phyloP scores from a whole-genome alignment of 2,888 invertebrate species.

The Hetaerina titia region DNA sequence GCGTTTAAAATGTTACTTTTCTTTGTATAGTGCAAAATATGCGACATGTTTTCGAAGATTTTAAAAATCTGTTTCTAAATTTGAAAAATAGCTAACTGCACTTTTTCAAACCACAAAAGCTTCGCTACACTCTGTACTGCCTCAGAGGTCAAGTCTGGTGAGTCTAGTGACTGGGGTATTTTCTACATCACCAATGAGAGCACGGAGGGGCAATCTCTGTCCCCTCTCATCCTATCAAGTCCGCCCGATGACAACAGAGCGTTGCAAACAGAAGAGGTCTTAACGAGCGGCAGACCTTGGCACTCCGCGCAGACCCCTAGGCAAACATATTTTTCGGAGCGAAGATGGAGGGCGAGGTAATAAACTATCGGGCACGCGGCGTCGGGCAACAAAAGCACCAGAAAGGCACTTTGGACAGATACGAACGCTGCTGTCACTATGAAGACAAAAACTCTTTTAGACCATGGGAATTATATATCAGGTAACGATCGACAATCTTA shows the following conservation, averaged over 20 bases:
- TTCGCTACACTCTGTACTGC: too few relatives aligned
- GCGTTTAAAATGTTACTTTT: too few relatives aligned
- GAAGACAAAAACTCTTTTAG: conserved; percentile 51
- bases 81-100: background rate
- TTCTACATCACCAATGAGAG: background rate
- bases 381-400: background rate
- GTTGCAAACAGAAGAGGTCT: background rate
- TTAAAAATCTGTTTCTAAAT: background rate
- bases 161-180: too few relatives aligned
- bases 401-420: background rate
- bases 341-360: conserved; percentile 3
- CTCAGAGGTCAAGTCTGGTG: too few relatives aligned
- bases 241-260: background rate
- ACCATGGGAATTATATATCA: background rate
- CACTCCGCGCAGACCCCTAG: background rate
- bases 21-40: background rate
- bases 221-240: conserved; percentile 5
- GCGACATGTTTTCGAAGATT: background rate
- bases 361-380: conserved; percentile 15
- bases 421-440: background rate
- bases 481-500: background rate
- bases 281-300: conserved; percentile 34
- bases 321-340: conserved; percentile 29
- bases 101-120: background rate
- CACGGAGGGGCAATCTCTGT: background rate